phyloP scores from a whole-genome alignment of 2,797 vertebrate species.

The Eulemur rubriventer region DNA sequence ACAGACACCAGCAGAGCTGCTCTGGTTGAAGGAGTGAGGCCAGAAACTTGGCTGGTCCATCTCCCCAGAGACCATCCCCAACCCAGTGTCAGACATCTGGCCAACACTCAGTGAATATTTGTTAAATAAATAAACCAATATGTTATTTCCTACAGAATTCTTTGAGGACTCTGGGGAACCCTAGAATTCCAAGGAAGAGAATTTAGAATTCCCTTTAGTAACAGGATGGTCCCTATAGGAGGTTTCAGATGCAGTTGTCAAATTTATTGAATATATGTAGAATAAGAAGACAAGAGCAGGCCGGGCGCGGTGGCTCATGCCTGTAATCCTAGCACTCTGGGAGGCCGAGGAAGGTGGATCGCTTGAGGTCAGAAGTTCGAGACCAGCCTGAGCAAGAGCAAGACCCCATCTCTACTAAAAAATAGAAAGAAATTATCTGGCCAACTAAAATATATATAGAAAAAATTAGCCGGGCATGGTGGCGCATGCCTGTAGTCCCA shows the following conservation, averaged over 20 bases:
- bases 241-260: background rate
- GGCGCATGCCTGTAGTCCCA: too few species aligned
- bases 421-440: too few species aligned
- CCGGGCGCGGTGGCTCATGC: too few species aligned
- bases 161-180: background rate
- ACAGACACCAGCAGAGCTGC: background rate
- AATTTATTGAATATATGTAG: background rate
- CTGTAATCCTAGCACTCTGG: too few species aligned
- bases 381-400: too few species aligned
- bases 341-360: too few species aligned
- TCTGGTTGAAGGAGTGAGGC: background rate
- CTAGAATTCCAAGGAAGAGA: background rate
- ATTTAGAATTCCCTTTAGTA: background rate
- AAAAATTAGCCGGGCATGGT: too few species aligned
- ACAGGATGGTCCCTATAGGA: background rate
- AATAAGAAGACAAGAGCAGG: background rate
- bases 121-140: slow-evolving; percentile 55
- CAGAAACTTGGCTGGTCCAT: background rate
- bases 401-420: too few species aligned
- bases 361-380: too few species aligned
- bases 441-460: too few species aligned
- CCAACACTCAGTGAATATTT: slow-evolving; percentile 21
- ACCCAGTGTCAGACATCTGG: slow-evolving; percentile 54
- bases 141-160: slow-evolving; percentile 56
- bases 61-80: slow-evolving; percentile 27